Percentiles rank a stretch among this genome's conserved stretches.
Conservation (phyloP, 2,113 vertebrate genomes). For the Corynorhinus townsendii region DNA sequence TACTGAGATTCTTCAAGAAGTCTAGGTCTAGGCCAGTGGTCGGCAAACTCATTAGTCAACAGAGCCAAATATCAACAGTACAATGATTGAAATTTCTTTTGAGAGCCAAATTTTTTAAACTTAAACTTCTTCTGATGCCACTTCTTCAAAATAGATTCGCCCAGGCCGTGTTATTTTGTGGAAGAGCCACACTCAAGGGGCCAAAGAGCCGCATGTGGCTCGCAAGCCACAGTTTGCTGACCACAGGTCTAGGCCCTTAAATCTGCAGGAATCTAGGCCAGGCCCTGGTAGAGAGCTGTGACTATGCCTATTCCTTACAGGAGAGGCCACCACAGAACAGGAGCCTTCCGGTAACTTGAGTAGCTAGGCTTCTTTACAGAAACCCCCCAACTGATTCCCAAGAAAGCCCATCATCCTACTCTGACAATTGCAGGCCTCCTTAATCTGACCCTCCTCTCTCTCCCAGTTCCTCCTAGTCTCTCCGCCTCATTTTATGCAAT, state of each 20-base stretch:
- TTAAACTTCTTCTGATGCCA: too few relatives aligned
- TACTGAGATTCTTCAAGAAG: neutral
- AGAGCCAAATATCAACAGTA: too few relatives aligned
- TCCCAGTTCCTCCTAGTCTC: neutral
- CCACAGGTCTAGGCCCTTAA: neutral
- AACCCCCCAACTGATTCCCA: neutral
- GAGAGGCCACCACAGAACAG: neutral
- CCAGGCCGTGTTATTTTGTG: too few relatives aligned
- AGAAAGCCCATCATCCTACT: neutral
- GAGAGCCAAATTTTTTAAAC: too few relatives aligned
- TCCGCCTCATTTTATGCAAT: neutral
- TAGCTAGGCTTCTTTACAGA: neutral
- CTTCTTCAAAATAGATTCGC: too few relatives aligned
- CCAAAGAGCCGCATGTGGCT: too few relatives aligned
- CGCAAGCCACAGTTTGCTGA: too few relatives aligned
- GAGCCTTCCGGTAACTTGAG: neutral
- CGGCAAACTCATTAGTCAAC: too few relatives aligned
- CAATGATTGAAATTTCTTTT: too few relatives aligned
- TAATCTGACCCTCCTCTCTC: neutral
- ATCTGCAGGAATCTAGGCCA: neutral
- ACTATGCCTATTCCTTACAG: neutral
- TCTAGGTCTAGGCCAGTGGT: neutral
- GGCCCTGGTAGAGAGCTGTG: neutral
- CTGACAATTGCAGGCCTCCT: neutral
- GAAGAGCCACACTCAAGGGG: too few relatives aligned